Base-by-base conservation (phyloP, 1,140 invertebrate genomes). In the Eubasilissa regina region DNA sequence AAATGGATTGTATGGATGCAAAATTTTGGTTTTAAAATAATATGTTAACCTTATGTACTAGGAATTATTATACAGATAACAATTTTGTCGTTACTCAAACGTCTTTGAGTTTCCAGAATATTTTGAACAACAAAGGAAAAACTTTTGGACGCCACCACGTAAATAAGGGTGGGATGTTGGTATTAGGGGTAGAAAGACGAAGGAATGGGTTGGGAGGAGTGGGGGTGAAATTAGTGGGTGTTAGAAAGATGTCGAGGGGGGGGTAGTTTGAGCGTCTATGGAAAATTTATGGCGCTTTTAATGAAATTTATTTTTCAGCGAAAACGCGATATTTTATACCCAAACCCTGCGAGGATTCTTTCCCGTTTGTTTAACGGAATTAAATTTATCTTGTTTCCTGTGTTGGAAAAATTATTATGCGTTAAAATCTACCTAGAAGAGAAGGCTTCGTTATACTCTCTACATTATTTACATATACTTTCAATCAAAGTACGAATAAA, bases 221-320 rank as follows among this genome's bases (percentile, higher is more conserved):
- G 12, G 19, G 43, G 74, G 56, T 47, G 43, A 75, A 64, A 75
- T 75, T 62, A 62, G 58, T 60, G 60, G 75, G 58, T 47, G 60
- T 51, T 53, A 43, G 66, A 44, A 77, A 77, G 58, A 66, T 51
- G 47, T 51, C 45, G 75, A n/a, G 35, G 47, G 19, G 11, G 53
- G 51, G 72, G 51, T n/a, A 25, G 68, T 17, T 19, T 8, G 55
- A 35, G 21, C 60, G 58, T 77, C 60, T 77, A 77, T 77, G 58
- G 60, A 51, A 64, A 68, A 78, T 78, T 78, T 78, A 78, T 72
- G 53, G 62, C 64, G 76, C 66, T 78, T 58, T 72, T 78, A 78
- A 78, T 78, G 62, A 78, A 78, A 78, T 78, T 78, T 78, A 78
- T 77, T 74, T 73, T 74, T 55, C 70, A 70, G 66, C 17, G 66